phyloP scores from a whole-genome alignment of 2,888 invertebrate species.

The Eristalis tenax region DNA sequence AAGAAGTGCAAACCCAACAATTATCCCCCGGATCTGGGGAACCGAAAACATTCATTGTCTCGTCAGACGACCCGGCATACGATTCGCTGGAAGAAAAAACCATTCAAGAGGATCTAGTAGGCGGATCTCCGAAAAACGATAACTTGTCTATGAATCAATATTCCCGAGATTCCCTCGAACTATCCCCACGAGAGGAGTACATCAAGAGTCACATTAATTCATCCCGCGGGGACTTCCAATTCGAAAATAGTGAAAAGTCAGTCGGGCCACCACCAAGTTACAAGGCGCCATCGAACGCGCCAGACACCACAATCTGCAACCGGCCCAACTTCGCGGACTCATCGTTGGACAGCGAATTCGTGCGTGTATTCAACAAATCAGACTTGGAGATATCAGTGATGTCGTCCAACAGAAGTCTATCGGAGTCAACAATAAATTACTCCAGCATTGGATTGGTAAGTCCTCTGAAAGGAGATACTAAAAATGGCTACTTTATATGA shows the following conservation, averaged over 20 bases:
- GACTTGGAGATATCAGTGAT: constrained; percentile 73
- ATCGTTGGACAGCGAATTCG: constrained; percentile 74
- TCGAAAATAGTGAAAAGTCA: constrained; percentile 29
- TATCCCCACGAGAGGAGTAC: constrained; percentile 44
- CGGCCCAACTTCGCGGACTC: constrained; percentile 34
- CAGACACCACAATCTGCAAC: constrained; percentile 1
- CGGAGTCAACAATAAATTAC: constrained; percentile 76
- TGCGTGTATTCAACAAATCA: constrained; percentile 75
- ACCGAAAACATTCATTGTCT: constrained; percentile 47
- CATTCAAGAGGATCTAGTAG: constrained; percentile 47
- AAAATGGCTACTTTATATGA: not conserved
- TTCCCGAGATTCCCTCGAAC: constrained; percentile 54
- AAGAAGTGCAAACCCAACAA: constrained; percentile 9
- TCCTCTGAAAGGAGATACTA: not conserved
- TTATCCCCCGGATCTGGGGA: constrained; percentile 14
- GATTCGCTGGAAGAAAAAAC: constrained; percentile 5
- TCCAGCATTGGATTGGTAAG: constrained; percentile 78
- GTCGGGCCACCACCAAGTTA: constrained; percentile 66
- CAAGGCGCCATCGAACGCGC: constrained; percentile 36
- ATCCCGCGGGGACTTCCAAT: constrained; percentile 74
- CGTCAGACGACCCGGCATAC: constrained; percentile 22
- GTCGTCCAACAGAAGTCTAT: constrained; percentile 73
- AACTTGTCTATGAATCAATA: constrained; percentile 68
- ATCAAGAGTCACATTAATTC: constrained; percentile 74
- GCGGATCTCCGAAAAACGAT: constrained; percentile 68